Evolutionary conservation across 2,113 vertebrate species (phyloP).

Genomic region (Triplophysa tibetana): DNA sequence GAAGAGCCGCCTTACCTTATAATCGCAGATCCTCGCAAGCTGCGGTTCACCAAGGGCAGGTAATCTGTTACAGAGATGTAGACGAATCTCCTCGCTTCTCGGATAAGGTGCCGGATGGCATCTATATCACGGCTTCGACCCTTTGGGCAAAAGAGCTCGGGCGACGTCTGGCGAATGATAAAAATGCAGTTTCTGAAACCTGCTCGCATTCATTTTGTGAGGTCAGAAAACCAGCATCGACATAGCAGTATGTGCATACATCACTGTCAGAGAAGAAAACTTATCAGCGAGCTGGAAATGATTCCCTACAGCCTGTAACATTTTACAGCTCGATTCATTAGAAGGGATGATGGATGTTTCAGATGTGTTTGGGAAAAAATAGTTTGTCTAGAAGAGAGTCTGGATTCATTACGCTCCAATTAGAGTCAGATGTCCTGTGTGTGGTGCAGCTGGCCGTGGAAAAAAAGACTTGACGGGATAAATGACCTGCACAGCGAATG

Average conservation of each 20-base stretch:
- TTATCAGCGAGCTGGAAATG: constrained; percentile 33
- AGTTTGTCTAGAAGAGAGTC: constrained; percentile 53
- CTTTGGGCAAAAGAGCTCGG: constrained; percentile 88
- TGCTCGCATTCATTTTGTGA: neutral
- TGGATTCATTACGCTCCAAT: constrained; percentile 67
- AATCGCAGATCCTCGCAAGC: constrained; percentile 13
- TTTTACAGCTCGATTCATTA: constrained; percentile 52
- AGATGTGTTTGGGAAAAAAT: constrained; percentile 46
- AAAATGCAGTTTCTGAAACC: neutral
- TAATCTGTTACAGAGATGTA: constrained; percentile 94
- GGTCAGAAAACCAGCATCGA: neutral
- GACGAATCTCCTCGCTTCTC: constrained; percentile 84
- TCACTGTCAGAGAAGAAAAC: constrained; percentile 34
- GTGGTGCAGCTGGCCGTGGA: constrained; percentile 20
- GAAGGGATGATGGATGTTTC: constrained; percentile 59
- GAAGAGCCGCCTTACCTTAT: constrained; percentile 7
- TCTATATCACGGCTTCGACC: constrained; percentile 89
- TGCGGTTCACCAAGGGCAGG: constrained; percentile 82
- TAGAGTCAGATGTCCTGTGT: constrained; percentile 40
- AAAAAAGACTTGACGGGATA: neutral
- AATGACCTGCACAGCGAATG: constrained; percentile 11
- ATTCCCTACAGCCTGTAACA: constrained; percentile 48
- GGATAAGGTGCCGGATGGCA: constrained; percentile 89
- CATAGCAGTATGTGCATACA: constrained; percentile 20
- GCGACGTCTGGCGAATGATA: constrained; percentile 80